These are phyloP conservation scores for Eriosoma lanigerum DNA, from an alignment of 1,140 invertebrate species.

Conservation along the genomic window DNA sequence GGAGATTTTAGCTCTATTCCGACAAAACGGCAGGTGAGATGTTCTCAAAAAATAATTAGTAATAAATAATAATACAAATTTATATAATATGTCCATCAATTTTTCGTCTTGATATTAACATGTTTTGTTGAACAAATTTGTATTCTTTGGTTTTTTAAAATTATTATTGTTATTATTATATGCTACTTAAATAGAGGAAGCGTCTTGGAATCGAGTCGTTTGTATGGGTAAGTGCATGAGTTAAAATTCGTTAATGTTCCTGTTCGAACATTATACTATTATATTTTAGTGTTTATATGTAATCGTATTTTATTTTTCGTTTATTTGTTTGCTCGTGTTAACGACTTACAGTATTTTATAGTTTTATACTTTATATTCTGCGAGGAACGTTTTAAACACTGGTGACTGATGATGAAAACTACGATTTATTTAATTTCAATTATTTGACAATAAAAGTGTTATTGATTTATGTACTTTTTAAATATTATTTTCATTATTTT, in stretches of 20 bases:
- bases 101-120: not conserved
- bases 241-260: not conserved
- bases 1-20: constrained; percentile 90
- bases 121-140: not conserved
- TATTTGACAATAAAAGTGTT: too few species aligned
- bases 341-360: constrained; percentile 4
- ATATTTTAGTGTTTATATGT: too few species aligned
- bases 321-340: constrained; percentile 32
- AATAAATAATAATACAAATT: too few species aligned
- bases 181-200: constrained; percentile 44
- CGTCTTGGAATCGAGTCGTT: constrained; percentile 42
- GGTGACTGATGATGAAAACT: too few species aligned
- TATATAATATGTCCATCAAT: too few species aligned
- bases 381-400: too few species aligned
- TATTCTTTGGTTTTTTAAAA: not conserved
- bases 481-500: too few species aligned
- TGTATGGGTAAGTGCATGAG: constrained; percentile 46
- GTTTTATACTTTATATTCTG: too few species aligned
- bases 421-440: too few species aligned
- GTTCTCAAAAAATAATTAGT: not conserved
- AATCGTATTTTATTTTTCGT: not conserved
- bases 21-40: constrained; percentile 76
- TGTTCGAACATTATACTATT: not conserved
- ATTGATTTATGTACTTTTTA: too few species aligned
- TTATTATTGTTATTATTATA: too few species aligned